Conservation (phyloP, 2,113 vertebrate genomes). For the Alaudala cheleensis region DNA sequence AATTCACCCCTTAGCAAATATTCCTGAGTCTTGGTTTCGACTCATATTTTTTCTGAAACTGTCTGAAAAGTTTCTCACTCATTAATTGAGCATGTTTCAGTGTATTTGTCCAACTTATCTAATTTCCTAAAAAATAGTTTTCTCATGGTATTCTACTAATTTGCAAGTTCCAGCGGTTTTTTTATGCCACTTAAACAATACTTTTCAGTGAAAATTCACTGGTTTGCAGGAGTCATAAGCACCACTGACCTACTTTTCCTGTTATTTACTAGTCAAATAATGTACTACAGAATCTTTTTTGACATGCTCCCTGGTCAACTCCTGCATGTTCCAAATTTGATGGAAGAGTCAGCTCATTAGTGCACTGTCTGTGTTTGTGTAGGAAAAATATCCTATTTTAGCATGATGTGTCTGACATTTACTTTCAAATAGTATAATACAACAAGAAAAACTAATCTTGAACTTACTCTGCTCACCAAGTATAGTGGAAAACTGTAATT, state of each 20-base stretch:
- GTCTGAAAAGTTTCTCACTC: background rate
- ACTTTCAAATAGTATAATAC: slow-evolving; percentile 63
- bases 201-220: slow-evolving; percentile 23
- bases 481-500: slow-evolving; percentile 61
- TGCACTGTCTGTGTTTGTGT: slow-evolving; percentile 20
- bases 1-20: background rate
- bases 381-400: slow-evolving; percentile 57
- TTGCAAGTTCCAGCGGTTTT: background rate
- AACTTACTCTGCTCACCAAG: slow-evolving; percentile 23
- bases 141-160: background rate
- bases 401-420: slow-evolving; percentile 63
- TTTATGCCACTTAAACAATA: background rate
- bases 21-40: background rate
- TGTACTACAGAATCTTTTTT: slow-evolving; percentile 1
- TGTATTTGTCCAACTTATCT: background rate
- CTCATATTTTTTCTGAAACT: background rate
- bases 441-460: slow-evolving; percentile 55
- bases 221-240: background rate
- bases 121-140: background rate
- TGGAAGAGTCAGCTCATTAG: slow-evolving; percentile 68
- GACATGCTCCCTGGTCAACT: slow-evolving; percentile 50
- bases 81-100: background rate
- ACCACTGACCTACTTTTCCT: slow-evolving; percentile 57
- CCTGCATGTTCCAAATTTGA: slow-evolving; percentile 32
- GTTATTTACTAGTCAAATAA: slow-evolving; percentile 59